Evolutionary conservation across 2,797 vertebrate species (phyloP).

Genomic region (Gila robusta): DNA sequence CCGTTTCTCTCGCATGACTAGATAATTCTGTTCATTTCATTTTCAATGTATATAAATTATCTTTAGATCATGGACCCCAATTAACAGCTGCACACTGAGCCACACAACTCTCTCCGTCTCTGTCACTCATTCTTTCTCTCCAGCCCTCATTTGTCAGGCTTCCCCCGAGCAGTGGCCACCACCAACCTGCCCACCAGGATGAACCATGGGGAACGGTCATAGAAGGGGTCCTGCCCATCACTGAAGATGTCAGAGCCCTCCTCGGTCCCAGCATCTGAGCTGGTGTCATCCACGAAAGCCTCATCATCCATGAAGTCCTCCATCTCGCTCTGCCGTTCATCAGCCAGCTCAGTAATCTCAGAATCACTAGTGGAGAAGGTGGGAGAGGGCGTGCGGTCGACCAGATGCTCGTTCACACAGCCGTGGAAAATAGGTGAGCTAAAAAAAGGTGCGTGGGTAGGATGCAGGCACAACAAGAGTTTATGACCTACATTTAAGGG

Average conservation of each 20-base stretch:
- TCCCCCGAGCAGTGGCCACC: conserved; percentile 38
- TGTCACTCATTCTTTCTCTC: conserved; percentile 63
- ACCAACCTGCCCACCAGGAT: conserved; percentile 99
- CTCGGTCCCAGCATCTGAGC: conserved; percentile 96
- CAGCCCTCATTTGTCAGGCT: conserved; percentile 43
- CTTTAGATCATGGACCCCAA: not conserved
- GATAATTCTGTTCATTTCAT: conserved; percentile 7
- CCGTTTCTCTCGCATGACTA: not conserved
- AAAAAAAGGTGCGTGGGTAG: conserved; percentile 68
- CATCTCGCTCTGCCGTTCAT: conserved; percentile 98
- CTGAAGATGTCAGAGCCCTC: conserved; percentile 98
- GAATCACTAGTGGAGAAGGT: conserved; percentile 99
- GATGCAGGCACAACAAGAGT: conserved; percentile 56
- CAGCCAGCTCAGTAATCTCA: conserved; percentile 98
- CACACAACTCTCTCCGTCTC: conserved; percentile 60
- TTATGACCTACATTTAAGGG: conserved; percentile 21
- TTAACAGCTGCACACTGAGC: conserved; percentile 78
- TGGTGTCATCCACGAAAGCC: conserved; percentile 97
- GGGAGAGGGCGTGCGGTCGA: conserved; percentile 97
- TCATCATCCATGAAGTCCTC: conserved; percentile 96
- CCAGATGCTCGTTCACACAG: conserved; percentile 97
- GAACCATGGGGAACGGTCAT: conserved; percentile 99
- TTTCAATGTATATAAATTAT: not conserved
- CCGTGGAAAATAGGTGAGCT: conserved; percentile 99
- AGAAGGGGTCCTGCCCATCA: conserved; percentile 99